A percentile compares a stretch with the other conserved stretches of the same genome.
Conservation (phyloP, 2,888 invertebrate genomes). For the Falcaria lacertinaria region DNA sequence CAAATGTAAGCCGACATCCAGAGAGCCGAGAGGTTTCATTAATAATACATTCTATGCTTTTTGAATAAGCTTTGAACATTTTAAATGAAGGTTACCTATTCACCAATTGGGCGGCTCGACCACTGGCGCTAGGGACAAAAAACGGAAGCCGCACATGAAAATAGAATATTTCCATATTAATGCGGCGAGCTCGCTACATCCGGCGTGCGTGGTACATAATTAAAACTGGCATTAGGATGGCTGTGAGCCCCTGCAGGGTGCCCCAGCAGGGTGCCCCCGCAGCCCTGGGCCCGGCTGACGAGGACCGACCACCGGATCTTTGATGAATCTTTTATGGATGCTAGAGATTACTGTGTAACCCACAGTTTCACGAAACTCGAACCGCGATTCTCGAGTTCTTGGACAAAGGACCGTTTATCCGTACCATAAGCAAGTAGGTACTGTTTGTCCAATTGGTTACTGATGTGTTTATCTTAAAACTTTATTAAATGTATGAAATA, state of each 20-base stretch:
- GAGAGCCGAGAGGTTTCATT: conserved; percentile 5
- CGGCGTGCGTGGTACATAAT: conserved; percentile 32
- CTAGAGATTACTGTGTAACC: too few relatives aligned
- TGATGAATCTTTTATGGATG: too few relatives aligned
- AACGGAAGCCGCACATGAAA: conserved; percentile 12
- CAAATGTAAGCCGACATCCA: conserved; percentile 9
- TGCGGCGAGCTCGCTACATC: conserved; percentile 26
- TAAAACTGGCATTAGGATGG: conserved; percentile 31
- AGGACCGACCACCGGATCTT: too few relatives aligned
- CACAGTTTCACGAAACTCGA: too few relatives aligned
- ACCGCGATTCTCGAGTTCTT: too few relatives aligned
- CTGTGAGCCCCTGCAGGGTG: conserved; percentile 10
- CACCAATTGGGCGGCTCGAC: background rate
- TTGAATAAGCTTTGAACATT: conserved; percentile 31
- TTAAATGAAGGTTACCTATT: conserved; percentile 19
- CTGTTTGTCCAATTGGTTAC: too few relatives aligned
- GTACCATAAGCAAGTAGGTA: too few relatives aligned
- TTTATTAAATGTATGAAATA: too few relatives aligned
- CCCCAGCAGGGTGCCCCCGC: background rate
- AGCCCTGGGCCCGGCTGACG: conserved; percentile 14
- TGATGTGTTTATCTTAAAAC: too few relatives aligned
- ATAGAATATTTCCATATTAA: conserved; percentile 42
- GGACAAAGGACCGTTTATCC: too few relatives aligned
- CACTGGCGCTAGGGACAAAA: conserved; percentile 8
- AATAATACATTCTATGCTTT: conserved; percentile 26